These are phyloP conservation scores for Drosophila yooni DNA, from an alignment of 2,888 invertebrate genomes.

Conservation along the genomic window DNA sequence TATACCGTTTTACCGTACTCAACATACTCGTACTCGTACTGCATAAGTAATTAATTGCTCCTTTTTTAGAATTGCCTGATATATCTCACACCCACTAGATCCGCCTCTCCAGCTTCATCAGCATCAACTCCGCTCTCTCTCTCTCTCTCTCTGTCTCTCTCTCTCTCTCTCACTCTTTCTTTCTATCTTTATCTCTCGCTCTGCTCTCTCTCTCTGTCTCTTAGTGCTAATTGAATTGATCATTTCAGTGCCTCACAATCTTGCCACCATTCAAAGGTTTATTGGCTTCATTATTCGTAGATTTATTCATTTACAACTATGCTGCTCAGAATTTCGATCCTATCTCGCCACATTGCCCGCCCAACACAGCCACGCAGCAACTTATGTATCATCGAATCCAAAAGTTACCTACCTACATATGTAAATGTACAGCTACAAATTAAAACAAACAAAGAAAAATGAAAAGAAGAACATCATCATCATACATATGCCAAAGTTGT, in stretches of 20 bases:
- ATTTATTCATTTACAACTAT: slow-evolving; percentile 4
- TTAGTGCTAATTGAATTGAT: slow-evolving; percentile 14
- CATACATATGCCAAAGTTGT: not conserved
- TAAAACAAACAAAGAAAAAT: not conserved
- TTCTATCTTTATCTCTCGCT: slow-evolving; percentile 26
- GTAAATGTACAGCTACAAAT: slow-evolving; percentile 1
- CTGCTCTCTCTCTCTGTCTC: slow-evolving; percentile 26
- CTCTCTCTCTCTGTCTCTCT: slow-evolving; percentile 21
- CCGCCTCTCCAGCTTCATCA: slow-evolving; percentile 35
- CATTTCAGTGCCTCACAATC: slow-evolving; percentile 14
- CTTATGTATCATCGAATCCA: slow-evolving; percentile 3
- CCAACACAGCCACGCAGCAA: slow-evolving; percentile 10
- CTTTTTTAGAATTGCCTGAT: slow-evolving; percentile 23
- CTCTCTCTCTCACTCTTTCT: slow-evolving; percentile 17
- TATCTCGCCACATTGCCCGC: slow-evolving; percentile 18
- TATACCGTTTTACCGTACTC: slow-evolving; percentile 49
- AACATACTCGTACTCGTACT: slow-evolving; percentile 38
- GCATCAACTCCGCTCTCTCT: slow-evolving; percentile 24
- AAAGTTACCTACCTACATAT: not conserved
- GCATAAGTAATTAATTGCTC: slow-evolving; percentile 28
- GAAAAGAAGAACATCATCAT: not conserved
- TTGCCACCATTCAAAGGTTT: slow-evolving; percentile 5
- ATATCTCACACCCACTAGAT: slow-evolving; percentile 27
- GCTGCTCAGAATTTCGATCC: slow-evolving; percentile 4
- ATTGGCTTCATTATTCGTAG: slow-evolving; percentile 28